These are phyloP conservation scores for Oryzias celebensis DNA, from an alignment of 2,113 vertebrate genomes.

Conservation along the genomic window DNA sequence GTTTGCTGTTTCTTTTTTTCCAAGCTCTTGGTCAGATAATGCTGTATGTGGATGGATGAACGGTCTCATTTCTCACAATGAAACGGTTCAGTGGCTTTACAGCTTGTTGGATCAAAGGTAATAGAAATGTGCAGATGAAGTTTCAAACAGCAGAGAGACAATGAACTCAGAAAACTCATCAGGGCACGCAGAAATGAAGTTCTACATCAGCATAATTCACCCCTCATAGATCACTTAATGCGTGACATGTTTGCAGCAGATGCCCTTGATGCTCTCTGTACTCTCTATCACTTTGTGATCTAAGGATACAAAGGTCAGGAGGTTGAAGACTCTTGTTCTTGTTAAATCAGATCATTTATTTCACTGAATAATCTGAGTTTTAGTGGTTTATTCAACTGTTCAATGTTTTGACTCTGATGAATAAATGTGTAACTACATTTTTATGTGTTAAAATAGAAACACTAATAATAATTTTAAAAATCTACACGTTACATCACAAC, in stretches of 20 bases:
- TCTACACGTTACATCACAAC: too few species aligned
- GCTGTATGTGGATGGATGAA: constrained; percentile 99
- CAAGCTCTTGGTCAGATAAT: constrained; percentile 96
- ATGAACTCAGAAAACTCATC: constrained; percentile 5
- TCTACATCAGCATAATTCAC: constrained; percentile 14
- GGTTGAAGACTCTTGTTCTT: too few species aligned
- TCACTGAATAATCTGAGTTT: too few species aligned
- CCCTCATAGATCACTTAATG: constrained; percentile 45
- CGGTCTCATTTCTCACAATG: constrained; percentile 92
- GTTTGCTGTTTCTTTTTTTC: constrained; percentile 13
- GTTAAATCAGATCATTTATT: too few species aligned
- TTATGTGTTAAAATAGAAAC: too few species aligned
- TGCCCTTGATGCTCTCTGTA: neutral
- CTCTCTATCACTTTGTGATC: too few species aligned
- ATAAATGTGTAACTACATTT: too few species aligned
- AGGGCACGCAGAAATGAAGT: constrained; percentile 8
- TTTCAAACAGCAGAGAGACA: neutral
- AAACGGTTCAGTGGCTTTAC: constrained; percentile 96
- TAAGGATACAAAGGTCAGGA: too few species aligned
- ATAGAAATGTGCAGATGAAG: constrained; percentile 12
- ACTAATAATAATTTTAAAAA: too few species aligned
- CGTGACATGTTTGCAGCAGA: constrained; percentile 9
- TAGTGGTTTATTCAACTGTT: too few species aligned
- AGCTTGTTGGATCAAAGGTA: constrained; percentile 96
- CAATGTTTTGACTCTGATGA: too few species aligned